A percentile compares a stretch with the other conserved stretches of the same genome.
Conservation (phyloP, 2,797 vertebrate genomes). For the Lutjanus argentimaculatus region DNA sequence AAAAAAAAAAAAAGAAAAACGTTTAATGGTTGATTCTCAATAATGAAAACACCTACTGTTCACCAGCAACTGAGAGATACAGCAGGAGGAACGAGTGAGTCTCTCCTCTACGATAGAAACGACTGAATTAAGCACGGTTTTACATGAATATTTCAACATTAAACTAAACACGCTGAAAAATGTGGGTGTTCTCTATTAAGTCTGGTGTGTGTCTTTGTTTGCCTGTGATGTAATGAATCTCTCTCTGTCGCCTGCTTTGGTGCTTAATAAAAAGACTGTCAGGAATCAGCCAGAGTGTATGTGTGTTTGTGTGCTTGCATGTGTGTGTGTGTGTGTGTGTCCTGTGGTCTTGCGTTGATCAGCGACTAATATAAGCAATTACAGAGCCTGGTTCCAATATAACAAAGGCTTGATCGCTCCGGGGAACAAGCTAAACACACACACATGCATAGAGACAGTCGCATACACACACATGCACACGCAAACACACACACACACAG, state of each 20-base stretch:
- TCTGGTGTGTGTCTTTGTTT: conserved; percentile 80
- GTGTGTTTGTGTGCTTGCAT: conserved; percentile 80
- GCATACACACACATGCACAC: conserved; percentile 10
- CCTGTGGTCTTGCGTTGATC: conserved; percentile 87
- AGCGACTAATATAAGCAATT: conserved; percentile 93
- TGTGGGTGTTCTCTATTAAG: conserved; percentile 79
- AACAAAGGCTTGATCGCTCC: conserved; percentile 89
- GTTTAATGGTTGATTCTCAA: conserved; percentile 56
- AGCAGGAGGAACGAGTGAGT: conserved; percentile 42
- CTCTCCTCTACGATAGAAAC: conserved; percentile 30
- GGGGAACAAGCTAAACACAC: conserved; percentile 83
- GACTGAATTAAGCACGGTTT: conserved; percentile 65
- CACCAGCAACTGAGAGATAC: conserved; percentile 29
- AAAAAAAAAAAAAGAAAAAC: neutral
- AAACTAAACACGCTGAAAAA: conserved; percentile 73
- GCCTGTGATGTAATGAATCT: conserved; percentile 89
- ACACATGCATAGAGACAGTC: conserved; percentile 35
- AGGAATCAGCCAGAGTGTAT: conserved; percentile 79
- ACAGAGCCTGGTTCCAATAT: conserved; percentile 92
- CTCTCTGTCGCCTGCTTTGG: conserved; percentile 86
- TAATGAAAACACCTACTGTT: conserved; percentile 62
- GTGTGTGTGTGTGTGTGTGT: conserved; percentile 84
- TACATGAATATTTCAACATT: conserved; percentile 75
- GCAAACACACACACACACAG: conserved; percentile 35
- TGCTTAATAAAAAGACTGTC: conserved; percentile 91